Conservation (phyloP, 2,113 vertebrate species). For the Heterochromis multidens region DNA sequence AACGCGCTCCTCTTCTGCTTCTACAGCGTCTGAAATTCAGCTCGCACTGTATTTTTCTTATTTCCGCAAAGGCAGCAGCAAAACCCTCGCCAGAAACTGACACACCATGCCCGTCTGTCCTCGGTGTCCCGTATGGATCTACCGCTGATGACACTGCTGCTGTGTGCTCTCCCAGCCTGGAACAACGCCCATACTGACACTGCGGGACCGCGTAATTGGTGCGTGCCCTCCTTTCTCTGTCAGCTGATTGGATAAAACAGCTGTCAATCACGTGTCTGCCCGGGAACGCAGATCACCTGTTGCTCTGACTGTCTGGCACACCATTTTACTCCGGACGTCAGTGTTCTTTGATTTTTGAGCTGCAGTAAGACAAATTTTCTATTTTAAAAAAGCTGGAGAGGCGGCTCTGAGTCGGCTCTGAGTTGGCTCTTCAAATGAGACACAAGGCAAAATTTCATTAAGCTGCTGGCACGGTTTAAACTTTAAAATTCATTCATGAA, state of each 20-base stretch:
- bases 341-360: background rate
- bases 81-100: background rate
- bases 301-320: background rate
- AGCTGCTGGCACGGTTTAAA: background rate
- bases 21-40: background rate
- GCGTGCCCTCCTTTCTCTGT: accelerated
- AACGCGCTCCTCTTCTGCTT: background rate
- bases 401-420: too few species aligned
- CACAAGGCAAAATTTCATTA: background rate
- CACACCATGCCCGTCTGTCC: background rate
- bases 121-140: conserved; percentile 7
- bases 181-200: conserved; percentile 34
- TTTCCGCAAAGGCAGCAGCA: background rate
- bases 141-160: conserved; percentile 18
- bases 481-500: background rate
- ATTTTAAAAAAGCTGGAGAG: background rate
- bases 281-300: conserved; percentile 64
- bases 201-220: conserved; percentile 34
- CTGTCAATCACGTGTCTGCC: conserved; percentile 28
- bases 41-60: background rate
- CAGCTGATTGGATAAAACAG: conserved; percentile 13
- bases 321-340: background rate
- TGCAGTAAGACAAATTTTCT: background rate
- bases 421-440: too few species aligned
- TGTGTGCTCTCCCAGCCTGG: background rate